Evolutionary conservation across 64 coral and sea anemone genomes (phyloP), one percentile per base, ranked within the genome.

Genomic region (Porites lutea): DNA sequence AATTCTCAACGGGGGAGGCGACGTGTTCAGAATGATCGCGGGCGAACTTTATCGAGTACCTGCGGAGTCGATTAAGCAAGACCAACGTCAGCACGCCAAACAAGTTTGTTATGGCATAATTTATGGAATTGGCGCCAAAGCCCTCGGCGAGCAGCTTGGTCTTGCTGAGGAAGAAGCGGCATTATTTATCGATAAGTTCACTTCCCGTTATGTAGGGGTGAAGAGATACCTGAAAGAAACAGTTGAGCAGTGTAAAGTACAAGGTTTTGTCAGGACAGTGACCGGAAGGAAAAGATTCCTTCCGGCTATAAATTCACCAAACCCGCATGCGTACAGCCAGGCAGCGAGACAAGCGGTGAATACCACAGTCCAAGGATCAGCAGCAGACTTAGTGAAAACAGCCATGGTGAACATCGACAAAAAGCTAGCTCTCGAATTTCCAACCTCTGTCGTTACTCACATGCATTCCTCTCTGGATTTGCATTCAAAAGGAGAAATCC

Each of bases 21-120:
- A 98, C 85, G 96, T 95, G 82, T 98, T 98, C 61, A 98, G 71
- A 58, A 98, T 98, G 96, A 95, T 98, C 63, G 96, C 96, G 16
- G 90, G 93, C 51, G 94, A 95, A 16, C 89, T 98, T 74, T 78
- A 84, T 82, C 81, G 90, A 43, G 74, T 86, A 13, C 66, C 94
- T 51, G 72, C 61, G 9, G 90, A 89, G n/a, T 62, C 48, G 21
- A 91, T 98, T 20, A 91, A 52, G 75, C 71, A 98, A 78, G 75
- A 92, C 48, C 96, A 98, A 79, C 82, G 96, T 58, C 96, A 98
- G 68, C 93, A 91, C 19, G 93, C 96, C 12, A 98, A 98, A 68
- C 96, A 98, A 47, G 74, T 98, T 22, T 98, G 96, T 84, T 98
- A 98, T 75, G 96, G 96, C 4, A 98, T 98, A 21, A 93, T 98